Base-by-base conservation (phyloP, 2,797 vertebrate species). In the Luscinia luscinia region DNA sequence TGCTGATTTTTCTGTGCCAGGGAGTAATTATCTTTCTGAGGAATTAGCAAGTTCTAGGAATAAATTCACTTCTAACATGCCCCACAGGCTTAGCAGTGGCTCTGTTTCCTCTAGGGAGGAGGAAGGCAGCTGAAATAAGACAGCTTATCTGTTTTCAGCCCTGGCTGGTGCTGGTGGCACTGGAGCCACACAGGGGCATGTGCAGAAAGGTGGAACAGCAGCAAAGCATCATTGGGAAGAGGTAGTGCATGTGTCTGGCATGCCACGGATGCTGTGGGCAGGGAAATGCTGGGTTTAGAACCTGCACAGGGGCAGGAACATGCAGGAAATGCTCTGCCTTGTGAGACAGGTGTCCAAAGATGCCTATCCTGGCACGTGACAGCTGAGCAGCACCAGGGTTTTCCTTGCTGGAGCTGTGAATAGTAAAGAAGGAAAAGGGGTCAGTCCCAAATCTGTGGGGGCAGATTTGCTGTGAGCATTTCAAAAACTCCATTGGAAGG, bases 341-440 rank as follows among this genome's bases (percentile, higher is more conserved):
- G 73, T 0, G 4, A 86, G 51, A 27, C 15, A 17, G 48, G 30
- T 4, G 1, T 24, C 57, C 69, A 48, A 28, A 68, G 78, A 15
- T 3, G 1, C 45, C 34, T 83, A 1, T n/a, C n/a, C 59, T 69
- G 18, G 34, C n/a, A 13, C 1, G 0, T 15, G 16, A 48, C n/a
- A 74, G 69, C 64, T 66, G 66, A 64, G 54, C 43, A n/a, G 59
- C 26, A 8, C 55, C 46, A 5, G 34, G 2, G 16, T 41, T 87
- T 24, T 85, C 59, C 43, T 23, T n/a, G 20, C 62, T 57, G 67
- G 38, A 82, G 38, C 52, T 11, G 5, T 14, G 70, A 78, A 32
- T 5, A 46, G 36, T 36, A 63, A 26, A 1, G 2, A 48, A 58
- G 51, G 69, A 72, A 64, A 73, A 51, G 0, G 14, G 26, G 6